A percentile compares a stretch with the other conserved stretches of the same genome.
Evolutionary conservation across 2,888 invertebrate genomes (phyloP).

Genomic region (Neoaliturus tenellus): DNA sequence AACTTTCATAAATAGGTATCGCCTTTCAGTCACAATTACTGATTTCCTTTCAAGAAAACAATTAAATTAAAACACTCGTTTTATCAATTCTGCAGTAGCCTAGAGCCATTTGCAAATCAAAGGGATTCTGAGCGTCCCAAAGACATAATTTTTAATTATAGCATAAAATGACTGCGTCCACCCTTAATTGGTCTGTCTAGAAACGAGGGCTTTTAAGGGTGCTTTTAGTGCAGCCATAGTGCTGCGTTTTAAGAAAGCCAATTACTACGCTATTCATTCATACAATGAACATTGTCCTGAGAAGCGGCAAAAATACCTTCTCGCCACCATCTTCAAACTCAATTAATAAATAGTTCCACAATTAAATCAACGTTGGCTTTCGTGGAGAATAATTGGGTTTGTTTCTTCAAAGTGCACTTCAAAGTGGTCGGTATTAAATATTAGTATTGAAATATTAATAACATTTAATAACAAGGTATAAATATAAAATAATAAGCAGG

Average conservation of each 20-base stretch:
- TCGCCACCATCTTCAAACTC: conserved; percentile 14
- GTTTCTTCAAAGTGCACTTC: too few species aligned
- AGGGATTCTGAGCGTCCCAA: conserved; percentile 14
- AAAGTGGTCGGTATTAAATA: too few species aligned
- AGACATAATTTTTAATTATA: conserved; percentile 29
- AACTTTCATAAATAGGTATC: too few species aligned
- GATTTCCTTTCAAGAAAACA: background rate
- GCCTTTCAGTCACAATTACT: too few species aligned
- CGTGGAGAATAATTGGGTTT: background rate
- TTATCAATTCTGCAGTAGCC: conserved; percentile 16
- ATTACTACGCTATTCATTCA: conserved; percentile 38
- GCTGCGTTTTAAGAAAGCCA: conserved; percentile 46
- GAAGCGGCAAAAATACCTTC: conserved; percentile 51
- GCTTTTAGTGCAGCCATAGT: conserved; percentile 50
- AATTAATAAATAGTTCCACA: background rate
- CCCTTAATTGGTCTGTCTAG: conserved; percentile 36
- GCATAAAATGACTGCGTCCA: conserved; percentile 33
- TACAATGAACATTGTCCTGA: conserved; percentile 45
- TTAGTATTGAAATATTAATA: too few species aligned
- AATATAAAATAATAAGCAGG: too few species aligned
- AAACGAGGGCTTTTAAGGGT: conserved; percentile 34
- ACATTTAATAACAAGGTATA: too few species aligned
- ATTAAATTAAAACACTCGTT: conserved; percentile 2
- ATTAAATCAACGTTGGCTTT: background rate
- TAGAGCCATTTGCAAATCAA: conserved; percentile 26